Percentiles rank a stretch among this genome's conserved stretches.
Evolutionary conservation across 2,797 vertebrate genomes (phyloP).

Genomic region (Brachyrhaphis roseni): DNA sequence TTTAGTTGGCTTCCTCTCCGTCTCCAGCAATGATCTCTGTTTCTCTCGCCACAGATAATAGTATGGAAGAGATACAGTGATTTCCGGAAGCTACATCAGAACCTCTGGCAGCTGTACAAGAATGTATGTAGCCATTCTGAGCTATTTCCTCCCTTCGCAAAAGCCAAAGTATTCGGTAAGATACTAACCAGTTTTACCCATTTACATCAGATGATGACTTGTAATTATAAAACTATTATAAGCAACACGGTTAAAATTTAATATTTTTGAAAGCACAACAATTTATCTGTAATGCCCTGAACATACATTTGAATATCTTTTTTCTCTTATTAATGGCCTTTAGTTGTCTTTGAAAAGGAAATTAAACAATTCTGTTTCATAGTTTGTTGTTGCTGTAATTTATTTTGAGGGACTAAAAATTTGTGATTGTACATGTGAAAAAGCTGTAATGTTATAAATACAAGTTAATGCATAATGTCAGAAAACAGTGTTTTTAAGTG

Average conservation of each 20-base stretch:
- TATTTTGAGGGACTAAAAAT: background rate
- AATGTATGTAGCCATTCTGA: slow-evolving; percentile 91
- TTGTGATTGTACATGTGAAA: background rate
- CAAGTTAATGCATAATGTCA: background rate
- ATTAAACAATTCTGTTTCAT: background rate
- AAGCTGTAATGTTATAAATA: background rate
- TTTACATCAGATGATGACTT: background rate
- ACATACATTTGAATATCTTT: background rate
- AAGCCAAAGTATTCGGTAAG: slow-evolving; percentile 98
- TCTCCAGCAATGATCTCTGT: slow-evolving; percentile 14
- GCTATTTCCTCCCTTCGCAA: slow-evolving; percentile 97
- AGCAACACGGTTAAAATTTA: background rate
- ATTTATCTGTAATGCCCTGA: background rate
- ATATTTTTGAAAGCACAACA: background rate
- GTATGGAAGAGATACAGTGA: slow-evolving; percentile 99
- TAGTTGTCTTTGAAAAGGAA: background rate
- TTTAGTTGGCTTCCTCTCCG: background rate
- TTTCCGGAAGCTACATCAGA: slow-evolving; percentile 96
- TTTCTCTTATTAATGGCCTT: background rate
- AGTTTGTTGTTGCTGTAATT: background rate
- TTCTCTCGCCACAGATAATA: slow-evolving; percentile 84
- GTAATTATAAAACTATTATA: background rate
- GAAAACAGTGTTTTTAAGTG: background rate
- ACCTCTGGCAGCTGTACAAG: slow-evolving; percentile 96
- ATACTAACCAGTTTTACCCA: background rate